phyloP scores from a whole-genome alignment of 2,888 invertebrate species.

The Euplexia lucipara region DNA sequence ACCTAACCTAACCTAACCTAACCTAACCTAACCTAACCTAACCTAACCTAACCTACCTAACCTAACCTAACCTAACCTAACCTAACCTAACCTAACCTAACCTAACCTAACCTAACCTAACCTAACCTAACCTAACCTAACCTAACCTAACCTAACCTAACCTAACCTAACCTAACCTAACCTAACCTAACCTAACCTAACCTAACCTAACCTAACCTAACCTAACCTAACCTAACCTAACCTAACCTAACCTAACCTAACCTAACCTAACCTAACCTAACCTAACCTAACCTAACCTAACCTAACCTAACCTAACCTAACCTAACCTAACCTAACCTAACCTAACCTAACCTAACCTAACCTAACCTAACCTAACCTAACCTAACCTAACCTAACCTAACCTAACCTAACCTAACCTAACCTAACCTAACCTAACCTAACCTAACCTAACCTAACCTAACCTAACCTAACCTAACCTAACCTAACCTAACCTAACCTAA shows the following conservation, averaged over 20 bases:
- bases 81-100: slow-evolving; percentile 37
- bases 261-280: slow-evolving; percentile 58
- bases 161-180: slow-evolving; percentile 45
- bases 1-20: slow-evolving; percentile 41
- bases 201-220: slow-evolving; percentile 24
- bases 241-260: slow-evolving; percentile 59
- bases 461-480: slow-evolving; percentile 16
- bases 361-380: slow-evolving; percentile 20
- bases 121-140: slow-evolving; percentile 48
- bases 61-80: slow-evolving; percentile 34
- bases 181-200: slow-evolving; percentile 50
- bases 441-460: slow-evolving; percentile 16
- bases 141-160: slow-evolving; percentile 50
- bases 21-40: slow-evolving; percentile 43
- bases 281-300: slow-evolving; percentile 58
- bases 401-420: slow-evolving; percentile 16
- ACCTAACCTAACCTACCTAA: slow-evolving; percentile 44
- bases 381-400: slow-evolving; percentile 12
- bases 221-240: slow-evolving; percentile 63
- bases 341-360: slow-evolving; percentile 53
- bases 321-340: slow-evolving; percentile 44
- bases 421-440: slow-evolving; percentile 16
- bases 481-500: slow-evolving; percentile 19
- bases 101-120: slow-evolving; percentile 45
- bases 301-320: slow-evolving; percentile 54